phyloP scores from a whole-genome alignment of 1,140 invertebrate species.

The Oryzaephilus surinamensis region DNA sequence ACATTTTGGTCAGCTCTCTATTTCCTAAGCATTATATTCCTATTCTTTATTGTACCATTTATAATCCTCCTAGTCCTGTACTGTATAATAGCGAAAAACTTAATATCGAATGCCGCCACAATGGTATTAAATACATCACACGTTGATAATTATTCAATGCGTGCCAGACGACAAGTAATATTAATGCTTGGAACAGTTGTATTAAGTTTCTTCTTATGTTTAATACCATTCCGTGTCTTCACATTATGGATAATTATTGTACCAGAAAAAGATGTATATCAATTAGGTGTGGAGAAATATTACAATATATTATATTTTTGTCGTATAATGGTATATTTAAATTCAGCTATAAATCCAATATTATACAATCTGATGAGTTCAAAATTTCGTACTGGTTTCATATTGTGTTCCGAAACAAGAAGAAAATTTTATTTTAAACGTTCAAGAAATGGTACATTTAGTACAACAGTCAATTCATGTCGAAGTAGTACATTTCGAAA shows the following conservation, averaged over 20 bases:
- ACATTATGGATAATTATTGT: slow-evolving; percentile 67
- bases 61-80: slow-evolving; percentile 66
- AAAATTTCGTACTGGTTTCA: slow-evolving; percentile 70
- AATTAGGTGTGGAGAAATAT: slow-evolving; percentile 59
- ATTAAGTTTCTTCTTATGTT: slow-evolving; percentile 73
- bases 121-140: slow-evolving; percentile 47
- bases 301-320: slow-evolving; percentile 72
- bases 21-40: slow-evolving; percentile 57
- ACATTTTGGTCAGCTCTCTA: slow-evolving; percentile 58
- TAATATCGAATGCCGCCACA: slow-evolving; percentile 52
- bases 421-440: slow-evolving; percentile 29
- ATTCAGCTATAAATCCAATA: slow-evolving; percentile 75
- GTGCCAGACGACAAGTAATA: slow-evolving; percentile 59
- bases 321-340: slow-evolving; percentile 75
- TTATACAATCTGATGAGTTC: slow-evolving; percentile 78
- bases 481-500: slow-evolving; percentile 39
- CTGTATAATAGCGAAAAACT: slow-evolving; percentile 60
- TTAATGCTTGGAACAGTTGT: slow-evolving; percentile 77
- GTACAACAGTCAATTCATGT: slow-evolving; percentile 40
- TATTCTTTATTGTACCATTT: slow-evolving; percentile 69
- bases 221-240: slow-evolving; percentile 75
- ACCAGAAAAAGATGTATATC: slow-evolving; percentile 44
- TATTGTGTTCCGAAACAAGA: slow-evolving; percentile 47
- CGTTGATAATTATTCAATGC: slow-evolving; percentile 47
- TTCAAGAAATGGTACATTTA: slow-evolving; percentile 35